Evolutionary conservation across 2,797 vertebrate species (phyloP).

Genomic region (Myripristis jacobus): DNA sequence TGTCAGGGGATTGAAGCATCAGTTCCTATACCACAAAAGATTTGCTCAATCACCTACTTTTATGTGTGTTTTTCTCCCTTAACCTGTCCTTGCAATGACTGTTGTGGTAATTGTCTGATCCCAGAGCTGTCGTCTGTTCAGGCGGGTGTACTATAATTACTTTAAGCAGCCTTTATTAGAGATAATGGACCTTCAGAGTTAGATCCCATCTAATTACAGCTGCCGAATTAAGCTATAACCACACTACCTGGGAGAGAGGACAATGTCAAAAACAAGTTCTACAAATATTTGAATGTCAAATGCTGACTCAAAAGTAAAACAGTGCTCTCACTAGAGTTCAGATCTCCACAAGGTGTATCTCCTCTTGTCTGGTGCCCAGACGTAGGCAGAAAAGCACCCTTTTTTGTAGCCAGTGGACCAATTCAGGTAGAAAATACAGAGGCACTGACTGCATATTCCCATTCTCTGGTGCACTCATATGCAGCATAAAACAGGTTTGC

Average conservation of each 20-base stretch:
- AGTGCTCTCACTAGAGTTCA: too few relatives aligned
- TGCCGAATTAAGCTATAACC: slow-evolving; percentile 46
- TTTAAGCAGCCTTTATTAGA: slow-evolving; percentile 59
- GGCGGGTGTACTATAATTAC: slow-evolving; percentile 57
- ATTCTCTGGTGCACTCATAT: too few relatives aligned
- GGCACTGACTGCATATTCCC: too few relatives aligned
- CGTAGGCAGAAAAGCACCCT: too few relatives aligned
- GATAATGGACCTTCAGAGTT: slow-evolving; percentile 56
- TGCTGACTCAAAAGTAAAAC: background rate
- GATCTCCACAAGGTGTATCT: too few relatives aligned
- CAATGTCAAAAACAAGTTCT: slow-evolving; percentile 33
- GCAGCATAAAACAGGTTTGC: too few relatives aligned
- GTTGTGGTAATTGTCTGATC: slow-evolving; percentile 57
- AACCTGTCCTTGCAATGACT: slow-evolving; percentile 50
- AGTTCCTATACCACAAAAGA: slow-evolving; percentile 8
- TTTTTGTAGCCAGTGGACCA: too few relatives aligned
- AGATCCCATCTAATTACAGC: slow-evolving; percentile 57
- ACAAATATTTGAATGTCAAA: slow-evolving; percentile 37
- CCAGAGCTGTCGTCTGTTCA: slow-evolving; percentile 37
- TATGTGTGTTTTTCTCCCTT: slow-evolving; percentile 28
- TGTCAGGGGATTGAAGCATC: slow-evolving; percentile 3
- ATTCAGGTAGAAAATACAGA: too few relatives aligned
- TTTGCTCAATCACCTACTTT: slow-evolving; percentile 20
- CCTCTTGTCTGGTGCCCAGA: too few relatives aligned
- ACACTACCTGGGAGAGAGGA: slow-evolving; percentile 37